Evolutionary conservation across 2,888 invertebrate genomes (phyloP).

Genomic region (Plusia festucae): DNA sequence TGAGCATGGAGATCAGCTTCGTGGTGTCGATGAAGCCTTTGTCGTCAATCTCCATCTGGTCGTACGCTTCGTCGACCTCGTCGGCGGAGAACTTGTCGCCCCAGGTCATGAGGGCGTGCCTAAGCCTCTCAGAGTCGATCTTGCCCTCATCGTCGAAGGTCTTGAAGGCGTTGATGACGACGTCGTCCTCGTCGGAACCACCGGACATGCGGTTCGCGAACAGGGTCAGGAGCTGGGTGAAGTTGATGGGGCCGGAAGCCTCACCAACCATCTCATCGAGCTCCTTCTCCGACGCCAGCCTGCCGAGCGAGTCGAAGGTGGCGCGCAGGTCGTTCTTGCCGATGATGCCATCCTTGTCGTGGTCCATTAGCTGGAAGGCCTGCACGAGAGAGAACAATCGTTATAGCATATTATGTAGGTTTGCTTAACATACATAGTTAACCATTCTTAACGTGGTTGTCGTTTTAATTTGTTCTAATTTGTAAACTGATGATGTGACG

Average conservation of each 20-base stretch:
- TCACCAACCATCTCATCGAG: conserved; percentile 96
- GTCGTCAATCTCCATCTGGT: conserved; percentile 97
- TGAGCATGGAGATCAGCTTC: conserved; percentile 96
- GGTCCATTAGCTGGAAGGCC: conserved; percentile 98
- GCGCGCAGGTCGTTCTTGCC: conserved; percentile 97
- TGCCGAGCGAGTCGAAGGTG: conserved; percentile 97
- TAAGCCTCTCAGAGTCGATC: conserved; percentile 96
- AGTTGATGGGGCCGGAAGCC: conserved; percentile 97
- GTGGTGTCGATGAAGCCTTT: conserved; percentile 96
- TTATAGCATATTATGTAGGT: conserved; percentile 20
- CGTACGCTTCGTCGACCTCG: conserved; percentile 97
- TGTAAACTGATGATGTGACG: conserved; percentile 56
- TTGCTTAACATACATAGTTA: background rate
- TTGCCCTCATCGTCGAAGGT: conserved; percentile 96
- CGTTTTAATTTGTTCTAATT: conserved; percentile 15
- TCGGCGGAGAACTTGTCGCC: conserved; percentile 97
- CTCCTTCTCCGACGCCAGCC: conserved; percentile 96
- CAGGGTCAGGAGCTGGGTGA: conserved; percentile 97
- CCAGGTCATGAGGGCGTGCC: conserved; percentile 97
- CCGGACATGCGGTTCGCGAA: conserved; percentile 98
- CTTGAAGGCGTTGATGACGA: conserved; percentile 97
- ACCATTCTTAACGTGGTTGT: background rate
- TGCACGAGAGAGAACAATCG: conserved; percentile 69
- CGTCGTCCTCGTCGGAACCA: conserved; percentile 97
- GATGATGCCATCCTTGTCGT: conserved; percentile 97